Percentiles rank a stretch among this genome's conserved stretches.
Conservation (phyloP, 2,888 invertebrate species). For the Dastarcus helophoroides region DNA sequence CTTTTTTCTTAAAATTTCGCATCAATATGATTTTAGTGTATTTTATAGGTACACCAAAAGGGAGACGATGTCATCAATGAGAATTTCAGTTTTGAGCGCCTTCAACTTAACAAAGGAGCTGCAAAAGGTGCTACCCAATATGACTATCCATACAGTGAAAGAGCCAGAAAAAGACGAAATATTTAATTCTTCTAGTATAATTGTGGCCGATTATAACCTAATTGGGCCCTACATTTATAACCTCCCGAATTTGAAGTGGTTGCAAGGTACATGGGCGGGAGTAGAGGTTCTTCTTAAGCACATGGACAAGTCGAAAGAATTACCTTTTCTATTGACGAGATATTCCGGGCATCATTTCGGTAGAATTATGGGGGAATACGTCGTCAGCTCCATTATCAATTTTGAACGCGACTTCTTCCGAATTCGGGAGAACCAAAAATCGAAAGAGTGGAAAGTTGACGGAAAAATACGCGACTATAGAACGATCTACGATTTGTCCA, state of each 20-base stretch:
- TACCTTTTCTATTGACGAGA: conserved; percentile 29
- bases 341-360: conserved; percentile 39
- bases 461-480: conserved; percentile 32
- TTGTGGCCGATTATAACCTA: conserved; percentile 35
- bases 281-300: conserved; percentile 30
- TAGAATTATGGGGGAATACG: conserved; percentile 41
- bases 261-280: conserved; percentile 41
- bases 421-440: conserved; percentile 31
- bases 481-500: conserved; percentile 36
- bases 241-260: conserved; percentile 35
- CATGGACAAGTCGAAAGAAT: conserved; percentile 20
- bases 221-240: conserved; percentile 31
- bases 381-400: conserved; percentile 38
- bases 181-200: conserved; percentile 30
- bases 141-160: too few species aligned
- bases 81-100: too few species aligned
- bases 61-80: too few species aligned
- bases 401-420: conserved; percentile 36
- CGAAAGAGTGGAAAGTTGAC: conserved; percentile 27
- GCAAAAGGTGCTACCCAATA: too few species aligned
- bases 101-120: too few species aligned
- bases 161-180: conserved; percentile 14
- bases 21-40: too few species aligned
- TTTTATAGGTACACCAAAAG: too few species aligned
- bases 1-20: too few species aligned